Evolutionary conservation across 2,113 vertebrate species (phyloP).

Genomic region (Lagopus leucura): DNA sequence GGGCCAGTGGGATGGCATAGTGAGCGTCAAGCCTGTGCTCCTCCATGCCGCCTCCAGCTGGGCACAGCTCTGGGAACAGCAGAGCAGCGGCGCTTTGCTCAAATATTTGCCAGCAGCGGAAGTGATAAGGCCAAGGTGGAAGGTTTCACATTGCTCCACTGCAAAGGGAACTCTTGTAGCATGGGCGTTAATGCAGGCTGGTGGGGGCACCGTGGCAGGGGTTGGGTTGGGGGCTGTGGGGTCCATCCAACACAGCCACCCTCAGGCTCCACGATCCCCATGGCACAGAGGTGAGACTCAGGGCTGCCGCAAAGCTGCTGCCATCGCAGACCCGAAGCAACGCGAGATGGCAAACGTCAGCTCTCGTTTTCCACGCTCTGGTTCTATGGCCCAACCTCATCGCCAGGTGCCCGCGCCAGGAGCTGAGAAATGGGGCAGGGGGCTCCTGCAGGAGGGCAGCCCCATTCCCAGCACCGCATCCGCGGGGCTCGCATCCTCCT

Average conservation of each 20-base stretch:
- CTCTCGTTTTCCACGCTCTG: background rate
- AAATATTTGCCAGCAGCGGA: background rate
- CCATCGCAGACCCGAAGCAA: background rate
- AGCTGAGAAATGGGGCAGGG: background rate
- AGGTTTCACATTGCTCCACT: background rate
- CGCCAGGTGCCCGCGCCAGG: background rate
- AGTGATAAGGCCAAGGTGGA: background rate
- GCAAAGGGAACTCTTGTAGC: too few species aligned
- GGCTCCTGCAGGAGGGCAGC: background rate
- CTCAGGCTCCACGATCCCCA: background rate
- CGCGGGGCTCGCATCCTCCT: background rate
- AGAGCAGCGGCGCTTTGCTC: background rate
- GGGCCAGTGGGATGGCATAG: background rate
- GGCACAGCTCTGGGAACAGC: background rate
- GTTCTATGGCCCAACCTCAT: fast-evolving
- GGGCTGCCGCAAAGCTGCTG: background rate
- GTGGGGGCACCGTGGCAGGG: too few species aligned
- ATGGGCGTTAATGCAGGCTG: too few species aligned
- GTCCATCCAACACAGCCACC: too few species aligned
- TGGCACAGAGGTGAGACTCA: background rate
- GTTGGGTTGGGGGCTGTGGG: background rate
- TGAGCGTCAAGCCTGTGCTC: background rate
- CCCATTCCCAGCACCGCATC: slow-evolving; percentile 4
- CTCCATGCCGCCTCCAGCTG: background rate
- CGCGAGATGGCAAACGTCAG: fast-evolving